phyloP scores from a whole-genome alignment of 2,113 vertebrate genomes.

The Sapajus apella region DNA sequence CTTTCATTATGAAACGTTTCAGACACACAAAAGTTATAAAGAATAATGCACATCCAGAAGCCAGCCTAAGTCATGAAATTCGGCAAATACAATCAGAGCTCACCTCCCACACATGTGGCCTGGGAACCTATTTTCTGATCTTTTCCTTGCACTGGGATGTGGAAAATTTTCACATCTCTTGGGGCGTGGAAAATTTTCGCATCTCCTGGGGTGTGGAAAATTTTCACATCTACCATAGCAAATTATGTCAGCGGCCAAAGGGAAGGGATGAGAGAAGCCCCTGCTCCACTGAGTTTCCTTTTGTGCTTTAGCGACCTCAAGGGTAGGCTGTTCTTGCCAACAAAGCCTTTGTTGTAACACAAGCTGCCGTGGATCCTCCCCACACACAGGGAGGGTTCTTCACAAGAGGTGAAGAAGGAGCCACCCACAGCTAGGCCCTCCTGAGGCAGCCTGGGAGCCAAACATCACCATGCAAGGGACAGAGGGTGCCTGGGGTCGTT shows the following conservation, averaged over 20 bases:
- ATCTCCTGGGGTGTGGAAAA: neutral
- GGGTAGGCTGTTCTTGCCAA: conserved; percentile 33
- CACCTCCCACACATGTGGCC: neutral
- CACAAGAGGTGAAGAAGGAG: neutral
- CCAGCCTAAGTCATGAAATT: neutral
- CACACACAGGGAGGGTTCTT: neutral
- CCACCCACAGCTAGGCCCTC: neutral
- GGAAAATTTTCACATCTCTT: conserved; percentile 27
- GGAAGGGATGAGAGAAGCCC: neutral
- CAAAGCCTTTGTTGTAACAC: conserved; percentile 29
- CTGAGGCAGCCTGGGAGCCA: neutral
- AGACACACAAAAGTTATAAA: neutral
- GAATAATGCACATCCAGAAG: neutral
- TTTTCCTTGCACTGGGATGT: neutral
- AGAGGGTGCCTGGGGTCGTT: neutral
- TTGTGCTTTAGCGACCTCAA: conserved; percentile 21
- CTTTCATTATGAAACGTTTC: neutral
- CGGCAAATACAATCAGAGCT: rapidly evolving
- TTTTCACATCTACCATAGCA: neutral
- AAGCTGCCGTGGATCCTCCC: neutral
- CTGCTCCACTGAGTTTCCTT: conserved; percentile 18
- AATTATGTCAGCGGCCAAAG: neutral
- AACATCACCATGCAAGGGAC: neutral
- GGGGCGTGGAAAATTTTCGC: neutral
- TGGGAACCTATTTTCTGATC: neutral